Percentiles rank a stretch among this genome's conserved stretches.
phyloP scores from a whole-genome alignment of 2,888 invertebrate species.

The Leistus spinibarbis region DNA sequence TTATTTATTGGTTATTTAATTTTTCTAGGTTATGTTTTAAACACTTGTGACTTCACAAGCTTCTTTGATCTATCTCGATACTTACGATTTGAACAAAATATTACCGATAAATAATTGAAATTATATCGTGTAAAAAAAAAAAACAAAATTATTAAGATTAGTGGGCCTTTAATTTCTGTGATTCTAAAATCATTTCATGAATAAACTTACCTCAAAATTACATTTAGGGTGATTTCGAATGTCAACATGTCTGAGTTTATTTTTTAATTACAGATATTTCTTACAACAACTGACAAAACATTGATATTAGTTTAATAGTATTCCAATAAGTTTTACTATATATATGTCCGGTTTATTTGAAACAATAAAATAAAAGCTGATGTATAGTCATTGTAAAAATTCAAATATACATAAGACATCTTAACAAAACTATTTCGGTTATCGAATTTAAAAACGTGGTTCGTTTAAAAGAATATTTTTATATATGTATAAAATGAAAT shows the following conservation, averaged over 20 bases:
- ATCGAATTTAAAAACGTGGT: slow-evolving; percentile 4
- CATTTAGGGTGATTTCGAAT: neutral
- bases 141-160: neutral
- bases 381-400: slow-evolving; percentile 16
- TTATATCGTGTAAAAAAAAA: too few relatives aligned
- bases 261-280: slow-evolving; percentile 3
- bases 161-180: slow-evolving; percentile 14
- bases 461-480: slow-evolving; percentile 27
- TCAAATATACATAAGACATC: slow-evolving; percentile 16
- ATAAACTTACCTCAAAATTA: slow-evolving; percentile 21
- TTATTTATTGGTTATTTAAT: neutral
- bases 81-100: too few relatives aligned
- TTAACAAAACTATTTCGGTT: neutral
- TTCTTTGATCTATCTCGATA: too few relatives aligned
- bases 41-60: neutral
- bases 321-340: slow-evolving; percentile 32
- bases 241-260: neutral
- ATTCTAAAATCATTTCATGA: slow-evolving; percentile 16
- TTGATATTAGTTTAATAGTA: slow-evolving; percentile 25
- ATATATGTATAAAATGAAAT: slow-evolving; percentile 14
- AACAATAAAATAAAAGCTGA: slow-evolving; percentile 10
- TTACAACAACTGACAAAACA: slow-evolving; percentile 16
- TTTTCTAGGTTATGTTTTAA: neutral
- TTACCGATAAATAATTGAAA: too few relatives aligned
- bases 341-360: slow-evolving; percentile 3